These are phyloP conservation scores for Podarcis raffonei DNA, from an alignment of 2,113 vertebrate species.

Conservation along the genomic window DNA sequence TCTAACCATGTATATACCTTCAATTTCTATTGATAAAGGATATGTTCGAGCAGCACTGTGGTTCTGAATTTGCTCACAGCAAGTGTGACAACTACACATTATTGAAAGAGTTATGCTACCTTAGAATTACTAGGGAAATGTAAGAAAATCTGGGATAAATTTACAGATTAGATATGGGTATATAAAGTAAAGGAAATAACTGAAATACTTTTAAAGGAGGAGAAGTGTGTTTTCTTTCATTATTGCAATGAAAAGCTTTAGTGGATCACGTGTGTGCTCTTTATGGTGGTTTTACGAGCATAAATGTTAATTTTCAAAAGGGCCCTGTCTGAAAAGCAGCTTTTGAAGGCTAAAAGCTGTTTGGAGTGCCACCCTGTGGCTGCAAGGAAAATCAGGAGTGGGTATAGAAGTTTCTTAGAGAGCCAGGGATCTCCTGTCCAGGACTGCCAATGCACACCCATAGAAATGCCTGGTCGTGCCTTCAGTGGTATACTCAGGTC, in stretches of 20 bases:
- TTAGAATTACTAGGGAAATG: neutral
- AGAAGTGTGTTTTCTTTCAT: neutral
- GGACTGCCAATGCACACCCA: neutral
- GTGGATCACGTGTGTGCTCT: neutral
- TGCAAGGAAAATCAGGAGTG: neutral
- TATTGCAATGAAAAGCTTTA: neutral
- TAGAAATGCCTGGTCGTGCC: neutral
- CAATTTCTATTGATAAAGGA: neutral
- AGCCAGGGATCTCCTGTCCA: neutral
- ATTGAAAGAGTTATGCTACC: neutral
- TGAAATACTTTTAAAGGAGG: neutral
- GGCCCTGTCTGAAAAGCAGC: neutral
- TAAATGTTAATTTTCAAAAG: neutral
- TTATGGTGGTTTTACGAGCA: too few species aligned
- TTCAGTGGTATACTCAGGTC: neutral
- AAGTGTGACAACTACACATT: neutral
- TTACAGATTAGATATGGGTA: neutral
- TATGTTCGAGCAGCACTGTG: too few species aligned
- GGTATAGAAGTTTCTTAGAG: neutral
- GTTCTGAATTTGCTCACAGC: neutral
- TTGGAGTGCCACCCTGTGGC: slow-evolving; percentile 3
- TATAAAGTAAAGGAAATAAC: neutral
- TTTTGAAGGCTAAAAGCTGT: neutral
- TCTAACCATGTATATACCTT: neutral
- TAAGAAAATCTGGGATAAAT: neutral